A percentile compares a stretch with the other conserved stretches of the same genome.
Evolutionary conservation across 2,888 invertebrate species (phyloP).

Genomic region (Griposia aprilina): DNA sequence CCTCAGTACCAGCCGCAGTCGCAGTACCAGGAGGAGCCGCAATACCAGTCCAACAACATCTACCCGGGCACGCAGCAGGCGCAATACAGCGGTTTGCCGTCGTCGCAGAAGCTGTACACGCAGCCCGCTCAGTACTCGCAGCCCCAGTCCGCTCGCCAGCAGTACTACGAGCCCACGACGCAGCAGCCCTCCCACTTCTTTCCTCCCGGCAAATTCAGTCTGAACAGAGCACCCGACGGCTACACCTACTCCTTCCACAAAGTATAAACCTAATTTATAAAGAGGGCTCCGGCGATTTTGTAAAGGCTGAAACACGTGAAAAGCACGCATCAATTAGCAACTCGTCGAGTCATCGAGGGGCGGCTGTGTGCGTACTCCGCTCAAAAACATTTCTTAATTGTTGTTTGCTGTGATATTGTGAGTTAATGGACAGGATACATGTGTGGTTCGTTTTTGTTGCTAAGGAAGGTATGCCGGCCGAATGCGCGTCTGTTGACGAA

Average conservation of each 20-base stretch:
- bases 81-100: slow-evolving; percentile 86
- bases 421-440: slow-evolving; percentile 86
- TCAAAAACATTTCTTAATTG: slow-evolving; percentile 88
- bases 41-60: slow-evolving; percentile 85
- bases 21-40: slow-evolving; percentile 79
- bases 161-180: slow-evolving; percentile 91
- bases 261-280: slow-evolving; percentile 85
- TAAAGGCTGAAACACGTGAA: slow-evolving; percentile 81
- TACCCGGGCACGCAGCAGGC: slow-evolving; percentile 88
- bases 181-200: slow-evolving; percentile 94
- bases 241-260: slow-evolving; percentile 96
- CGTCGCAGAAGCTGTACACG: slow-evolving; percentile 81
- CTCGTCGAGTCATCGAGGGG: slow-evolving; percentile 86
- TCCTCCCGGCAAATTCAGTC: slow-evolving; percentile 95
- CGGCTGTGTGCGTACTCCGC: slow-evolving; percentile 77
- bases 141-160: slow-evolving; percentile 77
- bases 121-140: slow-evolving; percentile 78
- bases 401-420: slow-evolving; percentile 90
- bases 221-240: slow-evolving; percentile 97
- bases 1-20: slow-evolving; percentile 80
- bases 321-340: slow-evolving; percentile 86
- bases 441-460: slow-evolving; percentile 83
- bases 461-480: slow-evolving; percentile 75
- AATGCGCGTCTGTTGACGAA: slow-evolving; percentile 76
- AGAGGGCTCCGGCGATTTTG: slow-evolving; percentile 82